Evolutionary conservation across 1,140 invertebrate species (phyloP).

Genomic region (Eurosta solidaginis): DNA sequence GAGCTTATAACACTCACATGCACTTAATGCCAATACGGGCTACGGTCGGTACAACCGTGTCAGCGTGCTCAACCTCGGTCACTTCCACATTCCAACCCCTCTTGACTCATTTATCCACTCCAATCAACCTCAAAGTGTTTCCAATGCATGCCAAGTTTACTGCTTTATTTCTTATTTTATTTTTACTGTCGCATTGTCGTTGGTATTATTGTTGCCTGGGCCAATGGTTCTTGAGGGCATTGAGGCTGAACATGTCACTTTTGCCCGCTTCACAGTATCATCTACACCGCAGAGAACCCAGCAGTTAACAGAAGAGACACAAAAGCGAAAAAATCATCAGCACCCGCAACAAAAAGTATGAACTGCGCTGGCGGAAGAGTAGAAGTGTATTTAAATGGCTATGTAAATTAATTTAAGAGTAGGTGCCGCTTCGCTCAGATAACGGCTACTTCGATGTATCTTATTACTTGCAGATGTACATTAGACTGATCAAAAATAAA

Average conservation of each 20-base stretch:
- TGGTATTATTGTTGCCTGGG: neutral
- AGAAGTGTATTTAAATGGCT: conserved; percentile 8
- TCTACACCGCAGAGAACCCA: neutral
- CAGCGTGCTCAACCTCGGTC: neutral
- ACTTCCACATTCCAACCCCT: neutral
- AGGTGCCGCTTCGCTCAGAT: neutral
- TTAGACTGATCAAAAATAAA: too few species aligned
- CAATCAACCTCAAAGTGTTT: neutral
- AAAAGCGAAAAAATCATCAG: conserved; percentile 1
- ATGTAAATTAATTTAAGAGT: conserved; percentile 23
- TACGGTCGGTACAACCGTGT: conserved; percentile 12
- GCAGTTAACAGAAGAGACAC: neutral
- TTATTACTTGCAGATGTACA: too few species aligned
- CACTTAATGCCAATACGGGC: conserved; percentile 13
- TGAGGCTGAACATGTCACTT: conserved; percentile 19
- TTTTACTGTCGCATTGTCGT: too few species aligned
- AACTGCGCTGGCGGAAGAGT: neutral
- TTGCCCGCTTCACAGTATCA: neutral
- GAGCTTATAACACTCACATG: neutral
- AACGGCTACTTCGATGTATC: neutral
- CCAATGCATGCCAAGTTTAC: conserved; percentile 15
- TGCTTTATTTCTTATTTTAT: neutral
- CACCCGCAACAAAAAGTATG: neutral
- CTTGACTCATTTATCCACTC: neutral
- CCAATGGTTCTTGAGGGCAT: conserved; percentile 7